Percentiles rank a stretch among this genome's conserved stretches.
phyloP scores from a whole-genome alignment of 1,140 invertebrate species.

The Bathynomus jamesi region DNA sequence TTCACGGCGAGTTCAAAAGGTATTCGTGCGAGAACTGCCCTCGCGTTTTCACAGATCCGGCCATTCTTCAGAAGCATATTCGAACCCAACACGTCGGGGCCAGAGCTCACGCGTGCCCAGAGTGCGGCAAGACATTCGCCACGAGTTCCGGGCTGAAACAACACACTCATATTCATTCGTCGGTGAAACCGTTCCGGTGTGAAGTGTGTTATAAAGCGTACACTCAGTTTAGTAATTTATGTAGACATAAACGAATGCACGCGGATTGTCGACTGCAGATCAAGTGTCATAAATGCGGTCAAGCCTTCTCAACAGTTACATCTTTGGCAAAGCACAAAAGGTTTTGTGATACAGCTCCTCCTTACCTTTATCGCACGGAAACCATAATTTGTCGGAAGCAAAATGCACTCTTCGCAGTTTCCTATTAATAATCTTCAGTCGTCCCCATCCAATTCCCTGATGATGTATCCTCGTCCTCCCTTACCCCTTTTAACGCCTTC shows the following conservation, averaged over 20 bases:
- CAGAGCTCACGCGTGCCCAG: conserved; percentile 85
- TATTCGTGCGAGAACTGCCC: conserved; percentile 90
- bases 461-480: conserved; percentile 30
- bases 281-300: conserved; percentile 85
- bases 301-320: conserved; percentile 80
- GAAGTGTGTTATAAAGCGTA: conserved; percentile 85
- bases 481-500: conserved; percentile 31
- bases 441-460: conserved; percentile 42
- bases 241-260: conserved; percentile 98
- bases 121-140: conserved; percentile 97
- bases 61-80: conserved; percentile 92
- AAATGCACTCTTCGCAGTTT: conserved; percentile 66
- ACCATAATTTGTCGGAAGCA: conserved; percentile 7
- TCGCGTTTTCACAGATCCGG: conserved; percentile 87
- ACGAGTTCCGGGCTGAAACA: conserved; percentile 96
- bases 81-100: conserved; percentile 85
- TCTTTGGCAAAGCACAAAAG: conserved; percentile 55
- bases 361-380: conserved; percentile 57
- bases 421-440: conserved; percentile 40
- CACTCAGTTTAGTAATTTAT: conserved; percentile 99
- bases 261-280: conserved; percentile 77
- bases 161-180: conserved; percentile 98
- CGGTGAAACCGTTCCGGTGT: conserved; percentile 95
- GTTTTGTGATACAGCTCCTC: conserved; percentile 54
- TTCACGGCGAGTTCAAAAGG: conserved; percentile 49